Base-by-base conservation (phyloP, 2,888 invertebrate species). In the Tiliacea aurago region DNA sequence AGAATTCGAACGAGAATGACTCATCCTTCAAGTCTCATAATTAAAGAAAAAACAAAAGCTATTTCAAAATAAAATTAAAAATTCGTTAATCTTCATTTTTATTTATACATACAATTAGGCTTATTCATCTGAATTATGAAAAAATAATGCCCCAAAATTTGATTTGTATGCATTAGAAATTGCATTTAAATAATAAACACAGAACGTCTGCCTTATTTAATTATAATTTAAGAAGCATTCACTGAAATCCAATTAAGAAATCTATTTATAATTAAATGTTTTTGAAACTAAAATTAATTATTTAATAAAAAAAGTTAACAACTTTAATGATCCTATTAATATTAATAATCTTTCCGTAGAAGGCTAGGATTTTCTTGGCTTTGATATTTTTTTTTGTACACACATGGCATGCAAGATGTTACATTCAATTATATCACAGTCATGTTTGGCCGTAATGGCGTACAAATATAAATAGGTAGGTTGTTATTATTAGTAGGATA, bases 121-220 rank as follows among this genome's bases (percentile, higher is more conserved):
- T 55, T 51, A 47, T 64, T 18, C 15, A 77, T 33, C 18, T 13
- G 28, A 78, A 66, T 67, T 64, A 72, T 56, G 41, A 59, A 33
- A 73, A 45, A 68, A 20, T 0, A 43, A 28, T 41, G 55, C 20
- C 6, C 23, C 13, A 28, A 69, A 73, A 70, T 69, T 53, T 47
- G 11, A 20, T 70, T 66, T 15, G 15, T 13, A 66, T 63, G 28
- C 47, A 64, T 41, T 51, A 65, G 7, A 71, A 70, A 64, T 55
- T 51, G 4, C 15, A 5, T 67, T 64, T 73, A 63, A 43, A 64
- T 47, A 64, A 75, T 69, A 13, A 62, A 37, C n/a, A 28, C 2
- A 71, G 55, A 68, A 23, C 41, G 47, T 71, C 43, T 65, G 11
- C 41, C 11, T 10, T 11, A 68, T 68, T 43, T 20, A 71, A 68